Evolutionary conservation across 2,888 invertebrate genomes (phyloP), one percentile per base, ranked within the genome.

Genomic region (Lepidocyrtoides sp.): DNA sequence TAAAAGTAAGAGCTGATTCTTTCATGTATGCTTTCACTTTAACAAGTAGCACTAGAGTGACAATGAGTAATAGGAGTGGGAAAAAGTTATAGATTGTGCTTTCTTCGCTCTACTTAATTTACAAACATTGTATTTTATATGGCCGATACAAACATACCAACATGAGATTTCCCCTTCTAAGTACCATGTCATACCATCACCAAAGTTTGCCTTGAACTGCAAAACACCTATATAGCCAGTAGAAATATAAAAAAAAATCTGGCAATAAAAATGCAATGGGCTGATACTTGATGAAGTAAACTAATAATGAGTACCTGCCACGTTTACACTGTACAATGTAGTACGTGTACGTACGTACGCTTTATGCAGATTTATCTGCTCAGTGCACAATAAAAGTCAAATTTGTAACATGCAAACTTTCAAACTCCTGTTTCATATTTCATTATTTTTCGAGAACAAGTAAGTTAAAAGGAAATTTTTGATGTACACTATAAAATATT

Each of bases 41-140:
- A 20, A 4, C 60, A 26, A 26, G 12, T 41, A 41, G 32, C 8
- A 7, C 36, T 12, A 75, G 77, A 77, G 51, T 77, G 77, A 77
- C 77, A 77, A 77, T 77, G 77, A 77, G 77, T 77, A 77, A 77
- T 77, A 51, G 77, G n/a, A 7, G 77, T 54, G n/a, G n/a, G n/a
- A n/a, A n/a, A n/a, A n/a, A 77, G 36, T 36, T 36, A 77, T 77
- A 77, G 77, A 77, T 77, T 48, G 77, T 77, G 77, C n/a, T 54
- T 77, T 77, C 54, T 77, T 77, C 77, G 77, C 77, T 77, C 51
- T 77, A 77, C 51, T 77, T 77, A 26, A 29, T n/a, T n/a, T n/a
- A n/a, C n/a, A n/a, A n/a, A n/a, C n/a, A n/a, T n/a, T n/a, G n/a
- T n/a, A n/a, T n/a, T n/a, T n/a, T n/a, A n/a, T n/a, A n/a, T n/a